A percentile compares a stretch with the other conserved stretches of the same genome.
Conservation (phyloP, 1,140 invertebrate genomes). For the Ooceraea biroi region DNA sequence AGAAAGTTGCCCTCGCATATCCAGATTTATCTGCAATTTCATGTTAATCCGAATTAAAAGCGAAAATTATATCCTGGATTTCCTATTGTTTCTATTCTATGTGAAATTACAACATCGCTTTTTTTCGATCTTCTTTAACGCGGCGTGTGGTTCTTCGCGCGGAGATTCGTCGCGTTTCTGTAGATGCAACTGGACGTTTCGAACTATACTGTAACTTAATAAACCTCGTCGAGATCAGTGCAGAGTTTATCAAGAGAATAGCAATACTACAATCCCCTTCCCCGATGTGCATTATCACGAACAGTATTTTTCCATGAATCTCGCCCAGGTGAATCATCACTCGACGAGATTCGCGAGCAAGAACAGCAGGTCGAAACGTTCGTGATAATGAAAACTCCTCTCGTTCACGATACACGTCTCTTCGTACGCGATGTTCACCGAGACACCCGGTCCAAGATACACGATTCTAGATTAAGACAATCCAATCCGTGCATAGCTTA, state of each 20-base stretch:
- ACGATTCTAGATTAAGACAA: slow-evolving; percentile 74
- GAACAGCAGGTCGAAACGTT: slow-evolving; percentile 15
- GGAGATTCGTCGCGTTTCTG: slow-evolving; percentile 13
- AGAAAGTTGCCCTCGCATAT: background rate
- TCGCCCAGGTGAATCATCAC: slow-evolving; percentile 24
- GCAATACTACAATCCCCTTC: slow-evolving; percentile 27
- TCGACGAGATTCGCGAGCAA: slow-evolving; percentile 8
- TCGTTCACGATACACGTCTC: slow-evolving; percentile 30
- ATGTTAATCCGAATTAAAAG: background rate
- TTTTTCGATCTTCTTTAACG: slow-evolving; percentile 13
- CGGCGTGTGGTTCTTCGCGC: slow-evolving; percentile 33
- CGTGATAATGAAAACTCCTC: slow-evolving; percentile 31
- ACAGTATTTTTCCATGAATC: slow-evolving; percentile 29
- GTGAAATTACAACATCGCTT: slow-evolving; percentile 4
- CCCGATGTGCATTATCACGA: slow-evolving; percentile 27
- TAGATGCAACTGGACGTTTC: slow-evolving; percentile 21
- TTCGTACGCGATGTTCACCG: slow-evolving; percentile 47
- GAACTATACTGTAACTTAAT: slow-evolving; percentile 34
- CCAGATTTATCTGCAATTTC: slow-evolving; percentile 1
- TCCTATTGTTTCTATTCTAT: slow-evolving; percentile 1
- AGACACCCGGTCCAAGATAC: slow-evolving; percentile 60
- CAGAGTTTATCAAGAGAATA: slow-evolving; percentile 47
- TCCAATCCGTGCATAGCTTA: slow-evolving; percentile 63
- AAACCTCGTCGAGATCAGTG: slow-evolving; percentile 39
- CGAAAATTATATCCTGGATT: background rate